Conservation (phyloP, 2,797 vertebrate species). For the Peromyscus aztecus region DNA sequence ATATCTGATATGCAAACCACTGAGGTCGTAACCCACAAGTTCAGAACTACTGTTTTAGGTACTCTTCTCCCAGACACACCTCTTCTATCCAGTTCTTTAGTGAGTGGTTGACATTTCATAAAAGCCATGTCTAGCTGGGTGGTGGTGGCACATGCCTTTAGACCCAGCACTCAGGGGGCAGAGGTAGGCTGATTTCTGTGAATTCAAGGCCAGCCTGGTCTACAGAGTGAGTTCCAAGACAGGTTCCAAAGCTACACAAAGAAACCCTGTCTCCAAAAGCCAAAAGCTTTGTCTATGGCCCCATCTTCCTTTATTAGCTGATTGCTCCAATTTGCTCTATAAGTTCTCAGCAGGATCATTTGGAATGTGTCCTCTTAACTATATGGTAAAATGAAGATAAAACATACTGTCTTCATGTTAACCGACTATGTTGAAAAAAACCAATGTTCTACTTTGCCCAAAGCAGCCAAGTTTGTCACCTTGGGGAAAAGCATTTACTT, state of each 20-base stretch:
- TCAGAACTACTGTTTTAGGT: neutral
- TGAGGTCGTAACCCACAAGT: neutral
- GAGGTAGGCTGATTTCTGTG: too few relatives aligned
- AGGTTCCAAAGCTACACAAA: too few relatives aligned
- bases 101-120: neutral
- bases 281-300: slow-evolving; percentile 4
- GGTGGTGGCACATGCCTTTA: too few relatives aligned
- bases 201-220: too few relatives aligned
- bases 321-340: slow-evolving; percentile 47
- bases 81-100: neutral
- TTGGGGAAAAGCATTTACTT: neutral
- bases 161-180: too few relatives aligned
- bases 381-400: slow-evolving; percentile 31
- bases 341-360: slow-evolving; percentile 33
- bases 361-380: slow-evolving; percentile 48
- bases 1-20: neutral
- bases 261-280: too few relatives aligned
- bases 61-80: too few relatives aligned
- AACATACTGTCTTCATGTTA: neutral
- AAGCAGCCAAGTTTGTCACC: neutral
- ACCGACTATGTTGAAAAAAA: neutral
- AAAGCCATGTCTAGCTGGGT: slow-evolving; percentile 19
- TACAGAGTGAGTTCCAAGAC: too few relatives aligned
- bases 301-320: slow-evolving; percentile 42
- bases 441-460: neutral